Percentiles rank a stretch among this genome's conserved stretches.
Conservation (phyloP, 2,888 invertebrate species). For the Craniophora ligustri region DNA sequence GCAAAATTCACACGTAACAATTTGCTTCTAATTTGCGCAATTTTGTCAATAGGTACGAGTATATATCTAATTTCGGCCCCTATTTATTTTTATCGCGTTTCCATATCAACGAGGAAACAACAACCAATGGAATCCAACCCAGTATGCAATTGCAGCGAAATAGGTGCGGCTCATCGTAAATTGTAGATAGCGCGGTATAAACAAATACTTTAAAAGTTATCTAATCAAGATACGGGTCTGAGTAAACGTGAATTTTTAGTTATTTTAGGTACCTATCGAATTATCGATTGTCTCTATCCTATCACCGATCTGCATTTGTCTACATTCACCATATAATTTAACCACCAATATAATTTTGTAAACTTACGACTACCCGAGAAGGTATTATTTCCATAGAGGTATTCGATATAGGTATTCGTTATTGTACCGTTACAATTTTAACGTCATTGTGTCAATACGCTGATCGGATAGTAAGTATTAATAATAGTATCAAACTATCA, state of each 20-base stretch:
- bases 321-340: too few relatives aligned
- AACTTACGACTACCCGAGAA: conserved; percentile 3
- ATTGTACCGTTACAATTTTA: conserved; percentile 32
- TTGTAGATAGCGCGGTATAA: conserved; percentile 19
- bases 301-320: too few relatives aligned
- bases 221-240: conserved; percentile 42
- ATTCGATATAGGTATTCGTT: too few relatives aligned
- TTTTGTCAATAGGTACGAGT: conserved; percentile 1
- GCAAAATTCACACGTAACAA: too few relatives aligned
- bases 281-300: conserved; percentile 13
- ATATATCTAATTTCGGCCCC: background rate
- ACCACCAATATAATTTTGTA: too few relatives aligned
- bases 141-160: conserved; percentile 40
- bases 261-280: conserved; percentile 5
- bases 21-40: too few relatives aligned
- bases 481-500: background rate
- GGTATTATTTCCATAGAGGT: conserved; percentile 13
- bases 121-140: conserved; percentile 21
- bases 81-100: conserved; percentile 32
- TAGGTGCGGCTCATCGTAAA: conserved; percentile 37
- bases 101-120: conserved; percentile 27
- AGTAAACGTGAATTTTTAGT: conserved; percentile 31
- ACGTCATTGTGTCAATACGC: conserved; percentile 6
- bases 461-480: too few relatives aligned
- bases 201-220: conserved; percentile 41